Percentiles rank a stretch among this genome's conserved stretches.
These are phyloP conservation scores for Melieria crassipennis DNA, from an alignment of 2,888 invertebrate genomes.

Conservation along the genomic window DNA sequence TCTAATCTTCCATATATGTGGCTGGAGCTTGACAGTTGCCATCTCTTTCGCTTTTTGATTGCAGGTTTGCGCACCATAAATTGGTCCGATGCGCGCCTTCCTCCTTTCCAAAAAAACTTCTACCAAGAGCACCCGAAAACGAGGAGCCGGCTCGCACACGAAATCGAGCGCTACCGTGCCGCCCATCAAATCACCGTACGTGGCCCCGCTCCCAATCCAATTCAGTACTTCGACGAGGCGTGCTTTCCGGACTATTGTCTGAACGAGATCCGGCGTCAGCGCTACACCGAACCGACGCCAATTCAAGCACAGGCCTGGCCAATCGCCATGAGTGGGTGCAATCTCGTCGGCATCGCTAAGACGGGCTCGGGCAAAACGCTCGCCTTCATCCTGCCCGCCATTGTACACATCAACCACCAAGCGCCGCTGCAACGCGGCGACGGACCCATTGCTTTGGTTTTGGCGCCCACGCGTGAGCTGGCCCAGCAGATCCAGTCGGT, in stretches of 20 bases:
- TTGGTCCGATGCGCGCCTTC: conserved; percentile 69
- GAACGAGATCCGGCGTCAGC: conserved; percentile 72
- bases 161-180: conserved; percentile 75
- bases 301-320: conserved; percentile 91
- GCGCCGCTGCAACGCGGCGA: conserved; percentile 79
- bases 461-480: conserved; percentile 82
- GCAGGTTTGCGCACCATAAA: conserved; percentile 69
- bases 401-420: conserved; percentile 87
- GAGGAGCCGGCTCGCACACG: conserved; percentile 71
- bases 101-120: conserved; percentile 84
- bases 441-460: conserved; percentile 83
- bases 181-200: conserved; percentile 79
- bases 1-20: too few species aligned
- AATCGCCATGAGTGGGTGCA: conserved; percentile 82
- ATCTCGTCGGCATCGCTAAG: conserved; percentile 87
- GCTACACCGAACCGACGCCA: conserved; percentile 80
- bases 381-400: conserved; percentile 83
- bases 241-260: conserved; percentile 81
- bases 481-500: conserved; percentile 87
- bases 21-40: too few species aligned
- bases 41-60: background rate
- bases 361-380: conserved; percentile 85
- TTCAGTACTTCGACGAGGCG: conserved; percentile 81
- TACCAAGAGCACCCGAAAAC: conserved; percentile 78
- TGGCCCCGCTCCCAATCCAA: conserved; percentile 80